phyloP scores from a whole-genome alignment of 2,888 invertebrate genomes.

The Romanomermis culicivorax region DNA sequence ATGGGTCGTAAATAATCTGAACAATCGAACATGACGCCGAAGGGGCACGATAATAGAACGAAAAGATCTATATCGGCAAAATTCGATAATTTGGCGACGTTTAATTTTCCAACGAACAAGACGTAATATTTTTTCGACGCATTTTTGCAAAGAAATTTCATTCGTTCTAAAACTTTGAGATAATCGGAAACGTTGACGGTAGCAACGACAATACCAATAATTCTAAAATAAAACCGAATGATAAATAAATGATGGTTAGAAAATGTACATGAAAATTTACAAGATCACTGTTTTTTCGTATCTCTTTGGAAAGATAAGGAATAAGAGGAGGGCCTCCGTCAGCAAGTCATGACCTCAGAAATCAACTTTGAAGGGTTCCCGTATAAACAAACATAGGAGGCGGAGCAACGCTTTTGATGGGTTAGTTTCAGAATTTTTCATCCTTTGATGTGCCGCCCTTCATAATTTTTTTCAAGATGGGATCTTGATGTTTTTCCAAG shows the following conservation, averaged over 20 bases:
- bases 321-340: no score
- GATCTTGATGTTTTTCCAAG: no score
- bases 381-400: no score
- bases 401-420: no score
- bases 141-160: constrained; percentile 41
- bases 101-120: constrained; percentile 77
- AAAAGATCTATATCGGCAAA: constrained; percentile 69
- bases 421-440: no score
- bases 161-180: constrained; percentile 21
- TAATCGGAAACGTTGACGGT: constrained; percentile 57
- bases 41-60: constrained; percentile 71
- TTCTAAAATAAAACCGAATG: constrained; percentile 23
- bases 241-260: neutral
- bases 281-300: no score
- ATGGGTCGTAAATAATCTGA: constrained; percentile 72
- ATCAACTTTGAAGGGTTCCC: no score
- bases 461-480: no score
- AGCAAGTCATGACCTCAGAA: no score
- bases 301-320: no score
- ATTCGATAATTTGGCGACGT: constrained; percentile 80
- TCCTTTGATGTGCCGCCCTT: no score
- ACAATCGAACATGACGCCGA: constrained; percentile 50
- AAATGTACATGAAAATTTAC: no score
- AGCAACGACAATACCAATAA: constrained; percentile 69
- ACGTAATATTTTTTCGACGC: constrained; percentile 70